Evolutionary conservation across 2,797 vertebrate species (phyloP), one percentile per base, ranked within the genome.

Genomic region (Yasuhikotakia modesta): DNA sequence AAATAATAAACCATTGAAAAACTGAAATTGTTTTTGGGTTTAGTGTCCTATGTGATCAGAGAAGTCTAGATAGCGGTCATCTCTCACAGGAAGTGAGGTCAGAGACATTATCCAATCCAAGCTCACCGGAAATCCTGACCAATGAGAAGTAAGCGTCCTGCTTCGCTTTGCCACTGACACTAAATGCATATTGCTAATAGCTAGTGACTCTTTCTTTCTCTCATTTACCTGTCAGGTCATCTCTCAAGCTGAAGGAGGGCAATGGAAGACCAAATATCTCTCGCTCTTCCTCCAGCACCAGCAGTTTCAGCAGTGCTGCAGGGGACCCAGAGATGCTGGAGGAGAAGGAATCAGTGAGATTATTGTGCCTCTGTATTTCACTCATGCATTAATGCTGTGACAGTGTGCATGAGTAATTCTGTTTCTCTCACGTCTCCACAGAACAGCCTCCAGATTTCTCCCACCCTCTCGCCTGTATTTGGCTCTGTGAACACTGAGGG

Each of bases 271-370:
- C 92, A 43, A 94, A 94, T 84, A 95, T 98, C 74, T 98, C 95
- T 72, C 94, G 94, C 12, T 97, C 96, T 0, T 96, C 95, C 2
- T 98, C 97, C 7, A 97, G 96, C 90, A 95, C 92, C 85, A 96
- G 95, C 91, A 97, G 94, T 88, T 96, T 97, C 90, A 95, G 94
- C 87, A 95, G 94, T 87, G 92, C 93, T 0, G 91, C 94, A 0
- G 94, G 95, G 21, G 94, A 96, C 83, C 93, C 91, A 0, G 94
- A 96, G 85, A 90, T 86, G 32, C 82, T 92, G 84, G 94, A 95
- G 84, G 94, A 95, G 70, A 92, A 90, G 1, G 94, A 95, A 78
- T 76, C 91, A 88, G 94, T 96, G 85, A 60, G 83, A 27, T 83
- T 1, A 60, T 13, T 43, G 45, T 50, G 55, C 17, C 27, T 50